A percentile compares a stretch with the other conserved stretches of the same genome.
phyloP scores from a whole-genome alignment of 92 coral and sea anemone species.

The Porites cylindrica region DNA sequence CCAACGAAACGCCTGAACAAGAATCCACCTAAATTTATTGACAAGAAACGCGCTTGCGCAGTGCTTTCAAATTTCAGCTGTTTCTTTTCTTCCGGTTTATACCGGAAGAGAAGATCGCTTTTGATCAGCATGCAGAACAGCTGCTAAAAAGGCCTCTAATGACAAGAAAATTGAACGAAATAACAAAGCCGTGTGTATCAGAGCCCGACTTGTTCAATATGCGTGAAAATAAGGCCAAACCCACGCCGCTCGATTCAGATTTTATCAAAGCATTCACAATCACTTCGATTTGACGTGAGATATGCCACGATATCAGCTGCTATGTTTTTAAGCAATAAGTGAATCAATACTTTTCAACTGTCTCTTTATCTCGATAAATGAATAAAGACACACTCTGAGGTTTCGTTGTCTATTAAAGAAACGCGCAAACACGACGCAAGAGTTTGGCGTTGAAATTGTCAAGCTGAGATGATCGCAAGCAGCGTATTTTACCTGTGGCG shows the following conservation, averaged over 20 bases:
- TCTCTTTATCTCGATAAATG: neutral
- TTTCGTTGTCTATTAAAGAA: too few species aligned
- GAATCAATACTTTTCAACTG: neutral
- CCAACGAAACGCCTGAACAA: constrained; percentile 10
- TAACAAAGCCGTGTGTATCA: neutral
- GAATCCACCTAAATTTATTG: constrained; percentile 48
- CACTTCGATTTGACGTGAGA: too few species aligned
- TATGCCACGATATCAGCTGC: neutral
- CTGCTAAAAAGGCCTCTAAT: neutral
- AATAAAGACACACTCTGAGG: neutral
- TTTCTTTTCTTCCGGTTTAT: constrained; percentile 31
- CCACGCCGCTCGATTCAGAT: too few species aligned
- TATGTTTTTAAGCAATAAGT: too few species aligned
- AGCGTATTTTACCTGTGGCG: neutral
- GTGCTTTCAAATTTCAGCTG: constrained; percentile 31
- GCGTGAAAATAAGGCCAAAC: neutral
- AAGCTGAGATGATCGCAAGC: neutral
- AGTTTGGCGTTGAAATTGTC: neutral
- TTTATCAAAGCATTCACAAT: too few species aligned
- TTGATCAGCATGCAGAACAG: constrained; percentile 20
- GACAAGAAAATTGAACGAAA: neutral
- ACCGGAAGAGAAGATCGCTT: constrained; percentile 25
- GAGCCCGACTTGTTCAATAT: neutral
- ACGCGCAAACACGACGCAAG: too few species aligned
- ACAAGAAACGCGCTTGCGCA: constrained; percentile 57